A percentile compares a stretch with the other conserved stretches of the same genome.
Conservation (phyloP, 1,140 invertebrate species). For the Helicorthomorpha holstii region DNA sequence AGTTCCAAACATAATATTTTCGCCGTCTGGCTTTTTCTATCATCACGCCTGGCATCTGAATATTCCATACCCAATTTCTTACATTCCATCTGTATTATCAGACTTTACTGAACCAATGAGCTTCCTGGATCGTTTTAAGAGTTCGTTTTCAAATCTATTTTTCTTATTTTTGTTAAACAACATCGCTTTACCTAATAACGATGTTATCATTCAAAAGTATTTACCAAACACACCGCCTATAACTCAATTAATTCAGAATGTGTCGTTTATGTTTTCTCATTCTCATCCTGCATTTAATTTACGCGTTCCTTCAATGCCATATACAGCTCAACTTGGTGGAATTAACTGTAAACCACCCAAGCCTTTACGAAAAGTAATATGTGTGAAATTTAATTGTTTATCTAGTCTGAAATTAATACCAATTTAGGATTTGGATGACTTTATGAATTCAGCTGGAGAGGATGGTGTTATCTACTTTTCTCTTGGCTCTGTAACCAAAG, state of each 20-base stretch:
- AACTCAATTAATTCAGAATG: constrained; percentile 19
- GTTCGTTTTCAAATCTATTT: background rate
- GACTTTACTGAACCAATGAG: background rate
- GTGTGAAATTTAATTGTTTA: background rate
- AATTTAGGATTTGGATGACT: constrained; percentile 34
- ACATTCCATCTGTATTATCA: background rate
- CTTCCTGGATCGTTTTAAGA: background rate
- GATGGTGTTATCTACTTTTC: constrained; percentile 49
- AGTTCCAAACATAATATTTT: background rate
- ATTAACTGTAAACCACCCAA: constrained; percentile 13
- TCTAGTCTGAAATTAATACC: background rate
- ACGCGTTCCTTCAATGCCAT: constrained; percentile 8
- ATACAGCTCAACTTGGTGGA: constrained; percentile 12
- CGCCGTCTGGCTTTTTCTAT: background rate
- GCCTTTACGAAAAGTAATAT: constrained; percentile 28
- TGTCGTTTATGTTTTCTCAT: constrained; percentile 14
- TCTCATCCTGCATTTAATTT: constrained; percentile 8
- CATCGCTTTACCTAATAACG: too few species aligned
- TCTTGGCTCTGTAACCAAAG: background rate
- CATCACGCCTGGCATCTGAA: background rate
- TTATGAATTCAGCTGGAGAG: constrained; percentile 40
- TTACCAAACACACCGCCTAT: constrained; percentile 7
- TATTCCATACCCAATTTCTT: background rate
- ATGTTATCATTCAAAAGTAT: background rate
- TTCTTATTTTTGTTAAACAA: background rate